These are phyloP conservation scores for Cavia aperea DNA, from an alignment of 2,113 vertebrate genomes.

Conservation along the genomic window DNA sequence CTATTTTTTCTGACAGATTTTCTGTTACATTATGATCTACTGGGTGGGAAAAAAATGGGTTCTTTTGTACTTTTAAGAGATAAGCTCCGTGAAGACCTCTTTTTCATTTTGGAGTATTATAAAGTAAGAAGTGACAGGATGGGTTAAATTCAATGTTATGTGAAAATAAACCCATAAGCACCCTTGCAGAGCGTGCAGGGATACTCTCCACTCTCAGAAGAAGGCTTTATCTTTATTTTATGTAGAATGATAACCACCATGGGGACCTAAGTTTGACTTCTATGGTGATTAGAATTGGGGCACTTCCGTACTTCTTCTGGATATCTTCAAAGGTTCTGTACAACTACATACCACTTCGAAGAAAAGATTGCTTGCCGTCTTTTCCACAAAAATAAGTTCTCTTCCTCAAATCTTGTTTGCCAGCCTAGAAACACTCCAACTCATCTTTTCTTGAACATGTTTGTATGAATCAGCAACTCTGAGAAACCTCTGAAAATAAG, in stretches of 20 bases:
- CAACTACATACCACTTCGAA: neutral
- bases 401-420: neutral
- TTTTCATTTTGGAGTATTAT: conserved; percentile 53
- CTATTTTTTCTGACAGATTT: conserved; percentile 59
- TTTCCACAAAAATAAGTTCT: neutral
- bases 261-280: neutral
- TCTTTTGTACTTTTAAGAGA: conserved; percentile 38
- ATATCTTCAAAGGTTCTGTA: neutral
- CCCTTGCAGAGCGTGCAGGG: neutral
- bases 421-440: neutral
- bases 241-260: neutral
- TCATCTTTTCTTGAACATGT: neutral
- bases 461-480: neutral
- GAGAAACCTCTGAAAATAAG: neutral
- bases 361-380: neutral
- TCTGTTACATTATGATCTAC: conserved; percentile 60
- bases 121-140: conserved; percentile 18
- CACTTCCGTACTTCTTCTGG: neutral
- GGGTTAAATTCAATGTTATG: neutral
- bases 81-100: conserved; percentile 33
- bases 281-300: neutral
- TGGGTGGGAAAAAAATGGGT: conserved; percentile 53
- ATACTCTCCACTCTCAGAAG: conserved; percentile 9
- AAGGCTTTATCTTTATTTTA: conserved; percentile 13
- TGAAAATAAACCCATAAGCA: conserved; percentile 13